phyloP scores from a whole-genome alignment of 1,140 invertebrate genomes.

The Halesus radiatus region DNA sequence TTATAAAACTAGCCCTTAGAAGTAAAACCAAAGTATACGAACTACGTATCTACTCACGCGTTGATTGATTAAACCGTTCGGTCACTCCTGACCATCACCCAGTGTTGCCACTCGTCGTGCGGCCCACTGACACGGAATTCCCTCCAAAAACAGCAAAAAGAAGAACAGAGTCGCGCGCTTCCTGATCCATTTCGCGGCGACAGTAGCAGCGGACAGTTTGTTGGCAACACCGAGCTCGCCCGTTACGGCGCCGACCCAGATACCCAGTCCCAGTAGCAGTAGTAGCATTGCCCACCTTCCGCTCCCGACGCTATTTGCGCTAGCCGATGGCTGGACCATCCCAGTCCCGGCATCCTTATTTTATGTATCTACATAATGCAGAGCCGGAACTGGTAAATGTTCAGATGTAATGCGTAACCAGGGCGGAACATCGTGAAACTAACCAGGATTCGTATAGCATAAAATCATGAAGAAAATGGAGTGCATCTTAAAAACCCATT shows the following conservation, averaged over 20 bases:
- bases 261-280: not conserved
- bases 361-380: not conserved
- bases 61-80: too few relatives aligned
- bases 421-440: too few relatives aligned
- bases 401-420: too few relatives aligned
- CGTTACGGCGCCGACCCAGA: constrained; percentile 28
- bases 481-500: too few relatives aligned
- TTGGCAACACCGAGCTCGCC: constrained; percentile 7
- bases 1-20: too few relatives aligned
- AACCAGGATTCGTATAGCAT: too few relatives aligned
- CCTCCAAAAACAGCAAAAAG: constrained; percentile 27
- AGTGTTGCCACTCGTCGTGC: not conserved
- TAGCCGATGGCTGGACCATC: not conserved
- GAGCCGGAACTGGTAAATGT: not conserved
- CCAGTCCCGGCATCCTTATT: not conserved
- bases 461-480: too few relatives aligned
- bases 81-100: too few relatives aligned
- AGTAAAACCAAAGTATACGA: too few relatives aligned
- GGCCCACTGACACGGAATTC: constrained; percentile 39
- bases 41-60: too few relatives aligned
- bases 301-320: not conserved
- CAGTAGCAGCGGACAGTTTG: not conserved
- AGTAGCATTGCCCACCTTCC: not conserved
- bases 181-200: constrained; percentile 28
- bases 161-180: not conserved